These are phyloP conservation scores for Aradophagus sp. DNA, from an alignment of 1,140 invertebrate genomes.

Conservation along the genomic window DNA sequence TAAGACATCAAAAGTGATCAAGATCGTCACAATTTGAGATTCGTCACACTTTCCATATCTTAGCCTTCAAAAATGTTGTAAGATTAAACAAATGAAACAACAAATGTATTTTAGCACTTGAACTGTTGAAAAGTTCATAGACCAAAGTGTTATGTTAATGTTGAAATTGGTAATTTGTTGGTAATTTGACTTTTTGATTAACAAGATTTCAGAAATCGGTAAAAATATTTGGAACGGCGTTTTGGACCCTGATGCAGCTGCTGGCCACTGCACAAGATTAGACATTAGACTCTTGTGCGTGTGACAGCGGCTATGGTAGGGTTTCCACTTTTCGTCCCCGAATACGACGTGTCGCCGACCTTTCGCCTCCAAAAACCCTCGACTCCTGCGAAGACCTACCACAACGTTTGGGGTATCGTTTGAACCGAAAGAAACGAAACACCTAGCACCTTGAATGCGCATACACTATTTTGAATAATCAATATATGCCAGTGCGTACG, in stretches of 20 bases:
- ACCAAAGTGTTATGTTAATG: no score
- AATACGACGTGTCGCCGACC: conserved; percentile 48
- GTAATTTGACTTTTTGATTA: conserved; percentile 1
- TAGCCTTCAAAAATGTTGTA: no score
- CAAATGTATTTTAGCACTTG: no score
- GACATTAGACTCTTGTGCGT: conserved; percentile 94
- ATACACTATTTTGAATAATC: conserved; percentile 6
- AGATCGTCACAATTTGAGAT: no score
- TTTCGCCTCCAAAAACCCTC: conserved; percentile 20
- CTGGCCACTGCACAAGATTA: conserved; percentile 97
- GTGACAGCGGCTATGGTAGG: conserved; percentile 96
- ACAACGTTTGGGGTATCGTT: conserved; percentile 46
- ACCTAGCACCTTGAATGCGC: neutral
- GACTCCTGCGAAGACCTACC: conserved; percentile 58
- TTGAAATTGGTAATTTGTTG: no score
- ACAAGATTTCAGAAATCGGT: conserved; percentile 7
- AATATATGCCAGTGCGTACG: no score
- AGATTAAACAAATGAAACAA: no score
- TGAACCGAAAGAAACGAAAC: conserved; percentile 41
- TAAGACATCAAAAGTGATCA: no score
- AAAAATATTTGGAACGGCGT: neutral
- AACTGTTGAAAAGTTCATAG: no score
- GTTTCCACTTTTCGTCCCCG: conserved; percentile 67
- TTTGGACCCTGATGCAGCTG: conserved; percentile 87
- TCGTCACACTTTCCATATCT: no score